Percentiles rank a stretch among this genome's conserved stretches.
Evolutionary conservation across 2,888 invertebrate species (phyloP).

Genomic region (Cyrtodaria siliqua): DNA sequence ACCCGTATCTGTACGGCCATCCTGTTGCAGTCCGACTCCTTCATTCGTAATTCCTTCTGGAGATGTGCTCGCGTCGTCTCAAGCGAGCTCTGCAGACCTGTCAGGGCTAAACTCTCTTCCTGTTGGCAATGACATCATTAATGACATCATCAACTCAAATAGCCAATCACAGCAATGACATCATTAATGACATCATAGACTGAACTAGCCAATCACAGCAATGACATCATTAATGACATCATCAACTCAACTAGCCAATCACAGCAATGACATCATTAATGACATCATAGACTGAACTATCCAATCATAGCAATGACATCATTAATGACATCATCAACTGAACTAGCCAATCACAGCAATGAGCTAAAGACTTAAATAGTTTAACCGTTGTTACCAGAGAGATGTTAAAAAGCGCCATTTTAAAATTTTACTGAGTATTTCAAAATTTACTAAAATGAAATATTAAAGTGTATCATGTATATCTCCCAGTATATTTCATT

Average conservation of each 20-base stretch:
- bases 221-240: conserved; percentile 45
- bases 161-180: conserved; percentile 49
- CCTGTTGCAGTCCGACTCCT: conserved; percentile 85
- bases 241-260: conserved; percentile 44
- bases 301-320: conserved; percentile 45
- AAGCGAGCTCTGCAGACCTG: conserved; percentile 81
- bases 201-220: conserved; percentile 48
- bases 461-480: no score
- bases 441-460: no score
- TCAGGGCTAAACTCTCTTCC: conserved; percentile 82
- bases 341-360: conserved; percentile 50
- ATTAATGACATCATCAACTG: conserved; percentile 39
- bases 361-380: conserved; percentile 7
- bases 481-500: no score
- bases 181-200: conserved; percentile 42
- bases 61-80: conserved; percentile 84
- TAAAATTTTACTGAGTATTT: no score
- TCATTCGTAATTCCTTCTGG: conserved; percentile 84
- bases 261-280: conserved; percentile 38
- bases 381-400: background rate
- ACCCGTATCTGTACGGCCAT: conserved; percentile 86
- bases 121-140: conserved; percentile 52
- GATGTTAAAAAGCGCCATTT: no score
- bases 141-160: conserved; percentile 41
- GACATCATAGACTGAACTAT: conserved; percentile 42